Evolutionary conservation across 2,888 invertebrate genomes (phyloP).

Genomic region (Synanthedon formicaeformis): DNA sequence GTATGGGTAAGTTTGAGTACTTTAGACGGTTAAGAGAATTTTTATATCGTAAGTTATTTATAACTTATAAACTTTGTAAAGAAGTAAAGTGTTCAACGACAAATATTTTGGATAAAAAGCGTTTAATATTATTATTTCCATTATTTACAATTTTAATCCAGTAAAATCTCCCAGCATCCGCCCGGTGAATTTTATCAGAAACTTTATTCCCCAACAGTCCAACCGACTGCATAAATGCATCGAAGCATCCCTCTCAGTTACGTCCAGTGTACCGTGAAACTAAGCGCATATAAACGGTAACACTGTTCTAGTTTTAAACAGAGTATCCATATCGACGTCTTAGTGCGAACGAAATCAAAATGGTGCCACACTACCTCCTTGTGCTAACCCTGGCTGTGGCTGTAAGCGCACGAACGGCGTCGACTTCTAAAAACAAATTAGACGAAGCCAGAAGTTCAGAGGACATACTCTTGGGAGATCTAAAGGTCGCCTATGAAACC

Average conservation of each 20-base stretch:
- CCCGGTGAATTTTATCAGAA: not conserved
- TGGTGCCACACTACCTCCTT: slow-evolving; percentile 72
- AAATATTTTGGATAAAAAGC: too few relatives aligned
- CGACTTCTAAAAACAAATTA: slow-evolving; percentile 55
- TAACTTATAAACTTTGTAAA: too few relatives aligned
- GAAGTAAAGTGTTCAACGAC: too few relatives aligned
- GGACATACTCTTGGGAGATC: slow-evolving; percentile 72
- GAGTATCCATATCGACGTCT: slow-evolving; percentile 53
- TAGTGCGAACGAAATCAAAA: slow-evolving; percentile 55
- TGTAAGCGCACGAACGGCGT: slow-evolving; percentile 64
- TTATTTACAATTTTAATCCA: too few relatives aligned
- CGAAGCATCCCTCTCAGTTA: slow-evolving; percentile 58
- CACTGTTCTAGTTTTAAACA: slow-evolving; percentile 51
- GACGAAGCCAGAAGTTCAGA: slow-evolving; percentile 55
- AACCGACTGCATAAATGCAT: slow-evolving; percentile 53
- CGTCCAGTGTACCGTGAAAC: slow-evolving; percentile 60
- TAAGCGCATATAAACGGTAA: slow-evolving; percentile 64
- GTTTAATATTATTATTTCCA: too few relatives aligned
- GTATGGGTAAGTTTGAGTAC: too few relatives aligned
- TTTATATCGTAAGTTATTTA: too few relatives aligned
- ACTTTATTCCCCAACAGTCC: slow-evolving; percentile 23
- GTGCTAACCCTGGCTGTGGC: slow-evolving; percentile 66
- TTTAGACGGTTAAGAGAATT: too few relatives aligned
- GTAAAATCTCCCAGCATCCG: not conserved
- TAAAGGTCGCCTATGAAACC: slow-evolving; percentile 80